These are phyloP conservation scores for Ictidomys tridecemlineatus DNA, from an alignment of 2,113 vertebrate genomes.

Conservation along the genomic window DNA sequence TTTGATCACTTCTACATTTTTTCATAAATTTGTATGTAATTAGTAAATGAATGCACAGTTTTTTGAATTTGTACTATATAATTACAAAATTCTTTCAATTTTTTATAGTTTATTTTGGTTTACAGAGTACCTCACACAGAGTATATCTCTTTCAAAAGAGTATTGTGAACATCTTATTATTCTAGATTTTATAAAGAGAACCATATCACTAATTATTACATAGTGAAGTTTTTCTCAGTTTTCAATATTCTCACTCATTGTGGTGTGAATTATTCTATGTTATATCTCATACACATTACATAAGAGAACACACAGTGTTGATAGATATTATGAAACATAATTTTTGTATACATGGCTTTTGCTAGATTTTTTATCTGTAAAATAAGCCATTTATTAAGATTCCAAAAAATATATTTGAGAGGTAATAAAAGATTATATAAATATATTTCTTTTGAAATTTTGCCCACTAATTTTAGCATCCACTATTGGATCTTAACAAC, in stretches of 20 bases:
- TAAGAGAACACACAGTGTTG: neutral
- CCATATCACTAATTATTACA: neutral
- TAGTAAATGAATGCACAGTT: neutral
- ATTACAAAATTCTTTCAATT: neutral
- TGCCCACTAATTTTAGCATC: neutral
- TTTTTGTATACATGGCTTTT: neutral
- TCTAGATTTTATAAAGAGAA: neutral
- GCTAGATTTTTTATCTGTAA: neutral
- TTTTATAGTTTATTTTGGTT: neutral
- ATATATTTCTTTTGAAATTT: neutral
- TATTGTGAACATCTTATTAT: neutral
- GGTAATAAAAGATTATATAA: neutral
- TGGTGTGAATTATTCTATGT: neutral
- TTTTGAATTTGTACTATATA: neutral
- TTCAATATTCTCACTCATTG: neutral
- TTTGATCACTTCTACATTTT: neutral
- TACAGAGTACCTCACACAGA: neutral
- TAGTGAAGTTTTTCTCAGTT: neutral
- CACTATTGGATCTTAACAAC: neutral
- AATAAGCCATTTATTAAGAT: neutral
- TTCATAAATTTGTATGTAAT: neutral
- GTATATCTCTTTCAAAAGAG: neutral
- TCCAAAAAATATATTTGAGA: neutral
- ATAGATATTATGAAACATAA: neutral
- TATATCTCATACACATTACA: neutral